Evolutionary conservation across 2,797 vertebrate species (phyloP).

Genomic region (Intellagama lesueurii): DNA sequence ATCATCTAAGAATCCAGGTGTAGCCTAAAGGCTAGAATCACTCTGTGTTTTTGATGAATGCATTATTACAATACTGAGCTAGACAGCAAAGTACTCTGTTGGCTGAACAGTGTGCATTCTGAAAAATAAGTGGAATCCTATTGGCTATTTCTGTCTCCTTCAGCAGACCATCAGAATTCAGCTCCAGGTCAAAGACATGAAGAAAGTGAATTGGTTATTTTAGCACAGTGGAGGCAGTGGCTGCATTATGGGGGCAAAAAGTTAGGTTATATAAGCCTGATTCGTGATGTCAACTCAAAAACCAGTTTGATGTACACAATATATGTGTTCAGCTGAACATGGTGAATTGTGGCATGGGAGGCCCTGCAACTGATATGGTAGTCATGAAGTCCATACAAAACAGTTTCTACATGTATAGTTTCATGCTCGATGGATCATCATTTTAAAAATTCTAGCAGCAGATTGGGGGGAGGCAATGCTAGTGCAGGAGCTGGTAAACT

Average conservation of each 20-base stretch:
- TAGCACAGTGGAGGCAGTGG: background rate
- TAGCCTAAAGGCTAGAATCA: constrained; percentile 8
- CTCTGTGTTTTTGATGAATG: constrained; percentile 28
- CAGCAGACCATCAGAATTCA: background rate
- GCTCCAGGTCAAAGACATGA: background rate
- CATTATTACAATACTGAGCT: background rate
- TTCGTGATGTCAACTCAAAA: constrained; percentile 2
- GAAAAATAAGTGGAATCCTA: background rate
- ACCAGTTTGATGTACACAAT: background rate
- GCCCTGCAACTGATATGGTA: background rate
- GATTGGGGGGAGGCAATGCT: background rate
- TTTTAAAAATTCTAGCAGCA: background rate
- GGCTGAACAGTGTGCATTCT: background rate
- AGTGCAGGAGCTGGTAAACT: background rate
- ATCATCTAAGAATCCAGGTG: background rate
- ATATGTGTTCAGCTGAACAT: background rate
- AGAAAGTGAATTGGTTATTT: background rate
- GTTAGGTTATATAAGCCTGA: background rate
- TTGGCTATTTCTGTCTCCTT: background rate
- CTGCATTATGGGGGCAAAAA: background rate
- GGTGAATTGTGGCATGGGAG: background rate
- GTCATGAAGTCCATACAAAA: background rate
- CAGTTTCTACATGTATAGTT: background rate
- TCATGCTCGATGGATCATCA: background rate
- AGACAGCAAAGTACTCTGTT: constrained; percentile 5